phyloP scores from a whole-genome alignment of 2,113 vertebrate species.

The Holacanthus passer region DNA sequence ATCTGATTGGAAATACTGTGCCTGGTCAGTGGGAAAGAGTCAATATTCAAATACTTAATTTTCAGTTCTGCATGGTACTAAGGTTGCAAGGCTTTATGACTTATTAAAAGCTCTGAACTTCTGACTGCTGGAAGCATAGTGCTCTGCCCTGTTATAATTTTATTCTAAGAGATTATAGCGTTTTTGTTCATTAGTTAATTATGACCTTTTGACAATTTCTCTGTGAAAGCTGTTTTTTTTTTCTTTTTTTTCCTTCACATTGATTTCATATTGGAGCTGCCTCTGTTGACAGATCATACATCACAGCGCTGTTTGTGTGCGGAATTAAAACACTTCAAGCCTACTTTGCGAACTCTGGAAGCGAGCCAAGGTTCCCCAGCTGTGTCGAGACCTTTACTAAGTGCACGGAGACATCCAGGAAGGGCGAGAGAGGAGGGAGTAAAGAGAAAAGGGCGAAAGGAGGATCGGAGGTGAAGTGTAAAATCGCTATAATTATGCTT shows the following conservation, averaged over 20 bases:
- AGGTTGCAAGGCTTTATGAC: neutral
- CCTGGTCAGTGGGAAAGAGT: conserved; percentile 22
- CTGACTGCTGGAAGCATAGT: neutral
- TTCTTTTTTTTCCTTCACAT: neutral
- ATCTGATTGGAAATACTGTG: conserved; percentile 33
- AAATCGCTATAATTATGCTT: conserved; percentile 60
- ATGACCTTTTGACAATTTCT: conserved; percentile 7
- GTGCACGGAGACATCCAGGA: conserved; percentile 14
- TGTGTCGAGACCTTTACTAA: conserved; percentile 37
- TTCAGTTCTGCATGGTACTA: neutral
- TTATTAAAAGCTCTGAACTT: neutral
- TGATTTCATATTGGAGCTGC: conserved; percentile 18
- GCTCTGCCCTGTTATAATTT: neutral
- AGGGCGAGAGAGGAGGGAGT: neutral
- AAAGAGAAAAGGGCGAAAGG: neutral
- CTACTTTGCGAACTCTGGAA: conserved; percentile 35
- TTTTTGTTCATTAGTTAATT: conserved; percentile 21
- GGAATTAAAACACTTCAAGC: conserved; percentile 23
- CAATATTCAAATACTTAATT: conserved; percentile 5
- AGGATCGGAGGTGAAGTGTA: conserved; percentile 52
- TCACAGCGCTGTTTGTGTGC: neutral
- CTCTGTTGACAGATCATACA: conserved; percentile 18
- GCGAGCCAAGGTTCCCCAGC: conserved; percentile 26
- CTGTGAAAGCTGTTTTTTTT: neutral
- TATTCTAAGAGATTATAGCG: no score